Evolutionary conservation across 2,113 vertebrate species (phyloP).

Genomic region (Phainopepla nitens): DNA sequence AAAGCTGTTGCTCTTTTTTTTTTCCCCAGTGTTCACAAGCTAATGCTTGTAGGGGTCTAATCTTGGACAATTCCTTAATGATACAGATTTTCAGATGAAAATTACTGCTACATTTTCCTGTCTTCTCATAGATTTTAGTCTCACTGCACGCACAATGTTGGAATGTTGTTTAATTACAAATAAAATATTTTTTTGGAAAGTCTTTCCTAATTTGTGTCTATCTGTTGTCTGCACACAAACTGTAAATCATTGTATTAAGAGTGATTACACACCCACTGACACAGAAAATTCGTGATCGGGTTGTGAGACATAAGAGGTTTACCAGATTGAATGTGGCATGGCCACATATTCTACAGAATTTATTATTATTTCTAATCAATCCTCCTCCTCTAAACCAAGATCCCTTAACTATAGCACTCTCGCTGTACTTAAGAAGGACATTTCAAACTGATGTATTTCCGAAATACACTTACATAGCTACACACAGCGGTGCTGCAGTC

Average conservation of each 20-base stretch:
- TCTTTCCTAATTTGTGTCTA: constrained; percentile 21
- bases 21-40: constrained; percentile 31
- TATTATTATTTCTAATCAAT: constrained; percentile 56
- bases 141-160: neutral
- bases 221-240: constrained; percentile 38
- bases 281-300: constrained; percentile 58
- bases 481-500: neutral
- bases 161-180: constrained; percentile 38
- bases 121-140: constrained; percentile 17
- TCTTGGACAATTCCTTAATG: constrained; percentile 69
- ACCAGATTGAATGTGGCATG: constrained; percentile 52
- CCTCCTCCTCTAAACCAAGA: constrained; percentile 44
- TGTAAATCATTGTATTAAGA: constrained; percentile 57
- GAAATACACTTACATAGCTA: neutral
- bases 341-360: constrained; percentile 38
- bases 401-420: neutral
- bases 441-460: neutral
- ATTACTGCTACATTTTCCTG: constrained; percentile 30
- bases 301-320: constrained; percentile 63
- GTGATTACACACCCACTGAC: constrained; percentile 56
- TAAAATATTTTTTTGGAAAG: neutral
- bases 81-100: constrained; percentile 65
- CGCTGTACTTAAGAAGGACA: neutral
- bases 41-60: constrained; percentile 61
- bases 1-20: constrained; percentile 68